Evolutionary conservation across 2,888 invertebrate species (phyloP).

Genomic region (Lepeophtheirus nordmannii): DNA sequence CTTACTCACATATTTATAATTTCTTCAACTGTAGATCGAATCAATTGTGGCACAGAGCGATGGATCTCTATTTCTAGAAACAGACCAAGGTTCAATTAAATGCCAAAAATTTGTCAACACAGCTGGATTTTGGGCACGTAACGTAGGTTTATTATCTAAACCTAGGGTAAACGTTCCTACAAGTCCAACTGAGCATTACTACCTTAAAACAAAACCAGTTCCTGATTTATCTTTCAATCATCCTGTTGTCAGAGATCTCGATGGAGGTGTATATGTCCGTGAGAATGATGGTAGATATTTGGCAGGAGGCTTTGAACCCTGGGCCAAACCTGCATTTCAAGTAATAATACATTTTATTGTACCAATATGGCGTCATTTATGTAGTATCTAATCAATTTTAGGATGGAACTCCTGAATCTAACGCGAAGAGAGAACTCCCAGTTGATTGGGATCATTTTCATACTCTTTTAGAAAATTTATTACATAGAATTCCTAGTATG

Average conservation of each 20-base stretch:
- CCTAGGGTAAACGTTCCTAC: slow-evolving; percentile 71
- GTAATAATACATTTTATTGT: slow-evolving; percentile 35
- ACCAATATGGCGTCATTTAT: neutral
- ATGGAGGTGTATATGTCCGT: slow-evolving; percentile 69
- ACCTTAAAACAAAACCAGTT: slow-evolving; percentile 69
- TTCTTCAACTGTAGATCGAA: neutral
- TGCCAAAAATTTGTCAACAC: slow-evolving; percentile 90
- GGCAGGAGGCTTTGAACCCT: slow-evolving; percentile 78
- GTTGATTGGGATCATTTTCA: slow-evolving; percentile 97
- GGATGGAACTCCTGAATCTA: slow-evolving; percentile 37
- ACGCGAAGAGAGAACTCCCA: slow-evolving; percentile 38
- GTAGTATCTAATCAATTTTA: slow-evolving; percentile 29
- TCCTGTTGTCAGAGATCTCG: slow-evolving; percentile 61
- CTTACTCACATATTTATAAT: neutral
- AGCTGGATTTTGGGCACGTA: slow-evolving; percentile 84
- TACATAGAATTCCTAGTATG: slow-evolving; percentile 65
- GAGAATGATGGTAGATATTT: slow-evolving; percentile 68
- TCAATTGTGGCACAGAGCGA: neutral
- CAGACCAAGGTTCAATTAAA: slow-evolving; percentile 54
- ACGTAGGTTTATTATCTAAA: slow-evolving; percentile 65
- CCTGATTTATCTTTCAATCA: slow-evolving; percentile 57
- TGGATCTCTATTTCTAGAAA: slow-evolving; percentile 37
- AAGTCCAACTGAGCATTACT: slow-evolving; percentile 83
- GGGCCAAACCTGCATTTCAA: slow-evolving; percentile 76
- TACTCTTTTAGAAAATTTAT: slow-evolving; percentile 62